phyloP scores from a whole-genome alignment of 2,888 invertebrate genomes.

The Cantharis rufa region DNA sequence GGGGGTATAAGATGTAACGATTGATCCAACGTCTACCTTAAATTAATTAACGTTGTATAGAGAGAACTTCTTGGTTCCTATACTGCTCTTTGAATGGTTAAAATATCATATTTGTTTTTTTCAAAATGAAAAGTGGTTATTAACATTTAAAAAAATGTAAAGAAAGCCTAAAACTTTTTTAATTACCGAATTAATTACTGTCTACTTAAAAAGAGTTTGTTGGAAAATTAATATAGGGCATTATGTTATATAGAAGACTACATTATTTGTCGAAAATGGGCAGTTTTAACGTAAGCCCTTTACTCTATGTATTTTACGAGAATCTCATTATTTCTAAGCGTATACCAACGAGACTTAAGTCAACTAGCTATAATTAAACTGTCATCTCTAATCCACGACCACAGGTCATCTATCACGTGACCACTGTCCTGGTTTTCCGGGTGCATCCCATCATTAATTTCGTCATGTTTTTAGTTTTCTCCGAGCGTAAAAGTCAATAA shows the following conservation, averaged over 20 bases:
- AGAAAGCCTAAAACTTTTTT: neutral
- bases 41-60: neutral
- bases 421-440: slow-evolving; percentile 49
- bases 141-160: neutral
- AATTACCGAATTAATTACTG: neutral
- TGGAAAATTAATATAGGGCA: neutral
- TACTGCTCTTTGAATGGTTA: too few relatives aligned
- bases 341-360: slow-evolving; percentile 29
- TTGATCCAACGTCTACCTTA: neutral
- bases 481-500: slow-evolving; percentile 15
- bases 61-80: neutral
- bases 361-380: slow-evolving; percentile 49
- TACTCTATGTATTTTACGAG: slow-evolving; percentile 25
- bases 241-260: neutral
- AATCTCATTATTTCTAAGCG: slow-evolving; percentile 29
- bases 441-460: slow-evolving; percentile 49
- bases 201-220: neutral
- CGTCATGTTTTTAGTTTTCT: slow-evolving; percentile 36
- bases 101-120: too few relatives aligned
- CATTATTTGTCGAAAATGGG: neutral
- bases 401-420: slow-evolving; percentile 54
- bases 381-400: slow-evolving; percentile 53
- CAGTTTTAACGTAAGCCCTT: slow-evolving; percentile 18
- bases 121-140: neutral
- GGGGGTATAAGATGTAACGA: neutral